Conservation (phyloP, 2,888 invertebrate species). For the Andrena marginata region DNA sequence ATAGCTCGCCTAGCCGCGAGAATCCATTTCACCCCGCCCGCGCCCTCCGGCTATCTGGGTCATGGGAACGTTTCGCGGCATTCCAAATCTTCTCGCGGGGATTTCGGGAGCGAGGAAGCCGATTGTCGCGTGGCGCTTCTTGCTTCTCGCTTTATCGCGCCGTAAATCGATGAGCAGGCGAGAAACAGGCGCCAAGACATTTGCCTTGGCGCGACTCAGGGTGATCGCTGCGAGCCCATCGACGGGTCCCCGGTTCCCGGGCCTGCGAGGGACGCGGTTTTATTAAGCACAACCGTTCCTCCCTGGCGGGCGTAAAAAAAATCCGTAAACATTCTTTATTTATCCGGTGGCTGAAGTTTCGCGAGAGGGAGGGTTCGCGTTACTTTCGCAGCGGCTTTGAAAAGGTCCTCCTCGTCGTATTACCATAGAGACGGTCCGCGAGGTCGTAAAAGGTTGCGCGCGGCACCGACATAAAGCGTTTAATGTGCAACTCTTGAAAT, state of each 20-base stretch:
- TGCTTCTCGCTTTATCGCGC: too few species aligned
- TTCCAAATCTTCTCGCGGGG: neutral
- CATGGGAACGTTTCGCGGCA: slow-evolving; percentile 23
- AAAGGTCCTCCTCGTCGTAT: slow-evolving; percentile 73
- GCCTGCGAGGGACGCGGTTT: slow-evolving; percentile 49
- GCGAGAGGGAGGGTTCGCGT: slow-evolving; percentile 57
- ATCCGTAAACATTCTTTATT: slow-evolving; percentile 65
- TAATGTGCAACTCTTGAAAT: slow-evolving; percentile 75
- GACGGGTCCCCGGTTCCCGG: too few species aligned
- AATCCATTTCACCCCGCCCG: slow-evolving; percentile 24
- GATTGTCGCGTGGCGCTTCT: neutral
- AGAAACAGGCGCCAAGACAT: too few species aligned
- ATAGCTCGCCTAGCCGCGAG: slow-evolving; percentile 33
- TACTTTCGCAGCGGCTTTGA: slow-evolving; percentile 64
- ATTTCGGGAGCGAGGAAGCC: neutral
- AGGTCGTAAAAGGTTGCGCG: slow-evolving; percentile 75
- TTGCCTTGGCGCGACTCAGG: too few species aligned
- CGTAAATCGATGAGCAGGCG: too few species aligned
- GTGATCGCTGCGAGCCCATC: too few species aligned
- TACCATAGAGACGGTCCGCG: slow-evolving; percentile 73
- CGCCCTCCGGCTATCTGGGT: slow-evolving; percentile 51
- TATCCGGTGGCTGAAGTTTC: slow-evolving; percentile 65
- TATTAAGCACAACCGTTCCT: slow-evolving; percentile 43
- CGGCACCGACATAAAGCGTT: slow-evolving; percentile 72
- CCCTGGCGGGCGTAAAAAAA: slow-evolving; percentile 48